Evolutionary conservation across 2,113 vertebrate species (phyloP).

Genomic region (Carollia perspicillata): DNA sequence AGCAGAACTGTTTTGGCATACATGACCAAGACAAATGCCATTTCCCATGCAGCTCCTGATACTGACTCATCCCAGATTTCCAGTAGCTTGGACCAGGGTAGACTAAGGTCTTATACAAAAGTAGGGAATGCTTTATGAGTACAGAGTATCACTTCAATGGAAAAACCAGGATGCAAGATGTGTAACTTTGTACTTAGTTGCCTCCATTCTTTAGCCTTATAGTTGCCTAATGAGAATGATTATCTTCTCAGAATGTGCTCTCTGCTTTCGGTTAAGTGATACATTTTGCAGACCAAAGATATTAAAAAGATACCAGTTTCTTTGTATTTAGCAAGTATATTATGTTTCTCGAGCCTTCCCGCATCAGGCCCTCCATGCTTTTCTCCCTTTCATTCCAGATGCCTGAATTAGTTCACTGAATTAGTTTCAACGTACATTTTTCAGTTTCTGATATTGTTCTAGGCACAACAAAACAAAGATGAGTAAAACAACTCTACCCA

Average conservation of each 20-base stretch:
- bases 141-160: background rate
- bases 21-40: background rate
- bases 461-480: background rate
- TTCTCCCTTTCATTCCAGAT: background rate
- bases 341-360: background rate
- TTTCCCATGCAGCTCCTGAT: background rate
- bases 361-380: background rate
- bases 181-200: background rate
- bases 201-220: background rate
- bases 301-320: conserved; percentile 62
- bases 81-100: background rate
- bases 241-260: background rate
- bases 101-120: background rate
- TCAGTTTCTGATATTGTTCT: background rate
- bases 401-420: no score
- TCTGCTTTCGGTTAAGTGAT: conserved; percentile 47
- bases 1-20: background rate
- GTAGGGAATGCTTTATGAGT: background rate
- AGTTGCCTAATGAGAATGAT: background rate
- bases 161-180: background rate
- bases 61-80: background rate
- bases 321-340: conserved; percentile 66
- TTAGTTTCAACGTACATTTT: background rate
- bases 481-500: background rate
- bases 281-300: conserved; percentile 47